These are phyloP conservation scores for Athetis lepigone DNA, from an alignment of 2,888 invertebrate species.

Conservation along the genomic window DNA sequence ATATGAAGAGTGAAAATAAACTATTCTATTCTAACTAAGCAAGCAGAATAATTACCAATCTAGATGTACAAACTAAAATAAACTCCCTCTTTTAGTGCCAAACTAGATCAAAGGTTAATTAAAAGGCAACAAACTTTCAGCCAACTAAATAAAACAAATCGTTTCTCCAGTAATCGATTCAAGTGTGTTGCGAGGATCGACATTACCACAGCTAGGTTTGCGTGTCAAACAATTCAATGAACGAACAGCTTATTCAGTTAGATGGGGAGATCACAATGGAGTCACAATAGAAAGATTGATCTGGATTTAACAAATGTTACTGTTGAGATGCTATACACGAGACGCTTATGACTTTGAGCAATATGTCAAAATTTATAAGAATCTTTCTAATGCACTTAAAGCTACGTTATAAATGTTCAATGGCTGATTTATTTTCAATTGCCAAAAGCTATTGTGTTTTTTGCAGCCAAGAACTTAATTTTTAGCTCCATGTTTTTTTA, in stretches of 20 bases:
- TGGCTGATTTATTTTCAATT: not conserved
- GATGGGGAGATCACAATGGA: constrained; percentile 66
- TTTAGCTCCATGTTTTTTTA: not conserved
- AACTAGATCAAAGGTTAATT: constrained; percentile 33
- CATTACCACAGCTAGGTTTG: constrained; percentile 62
- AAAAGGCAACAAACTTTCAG: constrained; percentile 17
- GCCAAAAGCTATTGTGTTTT: too few relatives aligned
- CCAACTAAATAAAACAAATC: constrained; percentile 38
- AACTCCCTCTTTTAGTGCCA: not conserved
- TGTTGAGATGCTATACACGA: constrained; percentile 21
- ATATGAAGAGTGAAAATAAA: too few relatives aligned
- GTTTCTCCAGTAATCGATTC: constrained; percentile 25
- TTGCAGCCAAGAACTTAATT: not conserved
- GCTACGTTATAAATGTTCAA: not conserved
- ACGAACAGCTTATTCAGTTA: constrained; percentile 75
- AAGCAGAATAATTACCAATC: not conserved
- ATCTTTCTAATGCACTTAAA: constrained; percentile 1
- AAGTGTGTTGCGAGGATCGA: constrained; percentile 33
- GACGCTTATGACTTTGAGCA: constrained; percentile 1
- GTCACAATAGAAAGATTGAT: constrained; percentile 65
- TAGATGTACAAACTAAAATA: constrained; percentile 25
- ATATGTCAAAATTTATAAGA: not conserved
- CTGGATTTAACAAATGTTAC: constrained; percentile 44
- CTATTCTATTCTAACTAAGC: too few relatives aligned
- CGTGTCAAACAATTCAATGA: constrained; percentile 81